A percentile compares a stretch with the other conserved stretches of the same genome.
These are phyloP conservation scores for Takifugu bimaculatus DNA, from an alignment of 2,113 vertebrate genomes.

Conservation along the genomic window DNA sequence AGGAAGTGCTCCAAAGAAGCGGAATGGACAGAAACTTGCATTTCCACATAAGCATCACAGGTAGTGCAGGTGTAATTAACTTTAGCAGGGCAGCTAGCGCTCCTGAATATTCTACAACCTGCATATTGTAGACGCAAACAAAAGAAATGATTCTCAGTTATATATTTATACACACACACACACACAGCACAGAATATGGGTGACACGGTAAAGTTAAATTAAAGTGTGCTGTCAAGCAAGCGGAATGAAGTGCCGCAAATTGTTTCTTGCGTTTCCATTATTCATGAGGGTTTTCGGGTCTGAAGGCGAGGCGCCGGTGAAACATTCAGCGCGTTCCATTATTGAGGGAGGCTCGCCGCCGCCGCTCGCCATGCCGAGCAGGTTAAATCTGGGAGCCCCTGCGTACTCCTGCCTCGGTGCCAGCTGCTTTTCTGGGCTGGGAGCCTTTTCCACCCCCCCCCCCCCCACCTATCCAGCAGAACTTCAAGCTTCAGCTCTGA, in stretches of 20 bases:
- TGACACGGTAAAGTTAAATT: conserved; percentile 19
- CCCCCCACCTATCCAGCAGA: background rate
- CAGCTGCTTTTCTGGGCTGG: conserved; percentile 12
- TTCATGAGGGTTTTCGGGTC: conserved; percentile 36
- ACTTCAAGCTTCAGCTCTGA: background rate
- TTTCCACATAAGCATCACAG: too few relatives aligned
- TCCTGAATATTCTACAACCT: conserved; percentile 10
- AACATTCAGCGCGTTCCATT: conserved; percentile 39
- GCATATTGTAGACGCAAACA: conserved; percentile 1
- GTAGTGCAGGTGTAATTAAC: background rate
- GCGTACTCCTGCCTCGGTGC: conserved; percentile 12
- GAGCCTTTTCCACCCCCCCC: background rate
- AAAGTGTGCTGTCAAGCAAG: conserved; percentile 25
- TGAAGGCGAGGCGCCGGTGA: conserved; percentile 36
- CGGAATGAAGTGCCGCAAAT: conserved; percentile 22
- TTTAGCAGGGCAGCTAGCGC: background rate
- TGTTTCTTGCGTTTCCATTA: conserved; percentile 38
- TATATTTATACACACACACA: conserved; percentile 1
- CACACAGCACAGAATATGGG: conserved; percentile 9
- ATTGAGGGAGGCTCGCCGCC: conserved; percentile 32
- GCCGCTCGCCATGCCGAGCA: conserved; percentile 28
- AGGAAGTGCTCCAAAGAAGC: too few relatives aligned
- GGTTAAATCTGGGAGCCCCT: conserved; percentile 29
- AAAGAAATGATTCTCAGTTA: conserved; percentile 9
- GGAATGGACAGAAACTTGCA: too few relatives aligned